These are phyloP conservation scores for Elmis aenea DNA, from an alignment of 2,888 invertebrate genomes.

Conservation along the genomic window DNA sequence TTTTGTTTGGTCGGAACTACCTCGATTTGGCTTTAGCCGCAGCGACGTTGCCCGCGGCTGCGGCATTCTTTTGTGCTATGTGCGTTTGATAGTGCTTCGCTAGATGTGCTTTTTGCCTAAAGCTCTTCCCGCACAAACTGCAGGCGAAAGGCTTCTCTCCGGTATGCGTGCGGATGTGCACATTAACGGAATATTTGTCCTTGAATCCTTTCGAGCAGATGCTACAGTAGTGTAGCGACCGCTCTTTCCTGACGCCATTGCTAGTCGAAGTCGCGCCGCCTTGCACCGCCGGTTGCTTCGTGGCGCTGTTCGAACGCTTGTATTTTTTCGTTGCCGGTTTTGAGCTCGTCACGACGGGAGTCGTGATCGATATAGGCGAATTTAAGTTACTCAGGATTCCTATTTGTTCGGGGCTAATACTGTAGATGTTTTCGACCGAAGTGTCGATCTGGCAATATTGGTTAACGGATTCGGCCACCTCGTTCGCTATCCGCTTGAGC, in stretches of 20 bases:
- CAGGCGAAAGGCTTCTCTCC: conserved; percentile 98
- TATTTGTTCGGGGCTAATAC: conserved; percentile 42
- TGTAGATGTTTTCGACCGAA: conserved; percentile 54
- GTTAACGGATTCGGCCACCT: conserved; percentile 72
- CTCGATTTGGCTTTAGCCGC: conserved; percentile 42
- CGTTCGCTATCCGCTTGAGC: conserved; percentile 76
- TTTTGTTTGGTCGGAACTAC: conserved; percentile 36
- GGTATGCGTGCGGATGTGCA: conserved; percentile 95
- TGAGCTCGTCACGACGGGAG: conserved; percentile 58
- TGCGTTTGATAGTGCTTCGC: conserved; percentile 93
- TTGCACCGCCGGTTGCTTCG: conserved; percentile 37
- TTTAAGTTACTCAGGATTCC: conserved; percentile 41
- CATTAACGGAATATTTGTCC: conserved; percentile 96
- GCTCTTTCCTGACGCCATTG: conserved; percentile 75
- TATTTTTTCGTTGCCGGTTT: conserved; percentile 65
- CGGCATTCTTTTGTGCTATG: conserved; percentile 76
- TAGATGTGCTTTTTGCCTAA: conserved; percentile 86
- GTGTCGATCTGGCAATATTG: conserved; percentile 58
- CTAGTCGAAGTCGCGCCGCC: conserved; percentile 56
- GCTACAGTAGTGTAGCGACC: conserved; percentile 86
- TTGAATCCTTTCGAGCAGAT: conserved; percentile 93
- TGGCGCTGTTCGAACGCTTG: conserved; percentile 54
- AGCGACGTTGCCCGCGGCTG: conserved; percentile 56
- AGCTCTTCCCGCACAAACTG: conserved; percentile 87
- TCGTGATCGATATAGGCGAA: conserved; percentile 46